Evolutionary conservation across 2,113 vertebrate species (phyloP).

Genomic region (Rhinichthys klamathensis): DNA sequence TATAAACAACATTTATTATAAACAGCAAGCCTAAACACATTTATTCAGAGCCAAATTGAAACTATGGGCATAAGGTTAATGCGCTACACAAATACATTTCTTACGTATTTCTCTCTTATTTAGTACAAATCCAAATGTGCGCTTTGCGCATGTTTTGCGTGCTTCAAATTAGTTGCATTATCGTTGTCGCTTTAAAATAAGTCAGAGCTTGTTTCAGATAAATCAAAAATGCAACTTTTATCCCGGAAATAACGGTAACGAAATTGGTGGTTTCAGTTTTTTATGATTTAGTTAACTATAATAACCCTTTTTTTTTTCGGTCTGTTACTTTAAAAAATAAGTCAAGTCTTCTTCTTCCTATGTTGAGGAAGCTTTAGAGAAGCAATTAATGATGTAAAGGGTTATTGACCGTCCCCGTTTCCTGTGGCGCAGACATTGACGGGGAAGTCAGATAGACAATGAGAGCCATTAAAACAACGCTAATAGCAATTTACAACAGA

Average conservation of each 20-base stretch:
- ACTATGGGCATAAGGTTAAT: not conserved
- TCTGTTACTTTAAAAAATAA: slow-evolving; percentile 63
- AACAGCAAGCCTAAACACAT: not conserved
- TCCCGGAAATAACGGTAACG: not conserved
- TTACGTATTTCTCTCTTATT: not conserved
- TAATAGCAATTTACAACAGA: slow-evolving; percentile 81
- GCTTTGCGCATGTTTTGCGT: not conserved
- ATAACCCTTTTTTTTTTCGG: not conserved
- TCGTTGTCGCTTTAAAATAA: not conserved
- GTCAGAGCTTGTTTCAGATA: not conserved
- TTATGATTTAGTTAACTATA: not conserved
- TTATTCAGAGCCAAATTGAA: not conserved
- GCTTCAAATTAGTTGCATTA: too few relatives aligned
- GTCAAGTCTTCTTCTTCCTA: slow-evolving; percentile 55
- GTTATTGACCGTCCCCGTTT: slow-evolving; percentile 77
- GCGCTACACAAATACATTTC: not conserved
- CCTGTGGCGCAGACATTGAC: slow-evolving; percentile 77
- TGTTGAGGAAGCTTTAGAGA: slow-evolving; percentile 66
- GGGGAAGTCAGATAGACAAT: slow-evolving; percentile 75
- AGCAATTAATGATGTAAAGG: slow-evolving; percentile 72
- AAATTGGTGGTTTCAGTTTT: not conserved
- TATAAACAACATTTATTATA: not conserved
- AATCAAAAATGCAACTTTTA: not conserved
- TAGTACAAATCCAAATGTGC: not conserved
- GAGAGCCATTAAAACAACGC: slow-evolving; percentile 77